Percentiles rank a stretch among this genome's conserved stretches.
These are phyloP conservation scores for Corbicula japonica DNA, from an alignment of 2,888 invertebrate species.

Conservation along the genomic window DNA sequence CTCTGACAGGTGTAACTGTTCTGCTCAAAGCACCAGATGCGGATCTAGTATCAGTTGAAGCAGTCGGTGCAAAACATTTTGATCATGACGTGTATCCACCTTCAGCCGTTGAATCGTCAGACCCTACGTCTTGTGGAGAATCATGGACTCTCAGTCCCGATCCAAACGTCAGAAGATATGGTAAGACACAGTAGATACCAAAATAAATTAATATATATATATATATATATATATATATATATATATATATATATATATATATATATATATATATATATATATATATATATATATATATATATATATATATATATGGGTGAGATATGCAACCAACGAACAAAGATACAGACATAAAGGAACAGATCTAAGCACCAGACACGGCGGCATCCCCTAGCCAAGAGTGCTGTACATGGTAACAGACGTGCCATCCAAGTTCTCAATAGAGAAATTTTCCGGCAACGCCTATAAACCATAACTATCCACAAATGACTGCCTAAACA, in stretches of 20 bases:
- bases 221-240: not conserved
- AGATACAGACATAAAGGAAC: not conserved
- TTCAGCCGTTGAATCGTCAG: conserved; percentile 52
- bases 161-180: conserved; percentile 62
- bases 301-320: not conserved
- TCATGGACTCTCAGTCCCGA: conserved; percentile 60
- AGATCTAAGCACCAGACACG: no score
- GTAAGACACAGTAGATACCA: conserved; percentile 33
- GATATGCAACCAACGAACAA: not conserved
- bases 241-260: not conserved
- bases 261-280: not conserved
- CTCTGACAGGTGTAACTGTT: conserved; percentile 67
- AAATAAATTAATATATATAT: no score
- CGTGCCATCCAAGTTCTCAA: no score
- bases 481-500: no score
- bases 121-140: conserved; percentile 62
- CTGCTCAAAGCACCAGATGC: conserved; percentile 61
- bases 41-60: conserved; percentile 56
- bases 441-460: no score
- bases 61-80: conserved; percentile 61
- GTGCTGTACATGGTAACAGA: no score
- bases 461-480: no score
- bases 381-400: no score
- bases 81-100: conserved; percentile 58
- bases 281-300: not conserved